Percentiles rank a stretch among this genome's conserved stretches.
Evolutionary conservation across 2,113 vertebrate genomes (phyloP).

Genomic region (Spheniscus mendiculus): DNA sequence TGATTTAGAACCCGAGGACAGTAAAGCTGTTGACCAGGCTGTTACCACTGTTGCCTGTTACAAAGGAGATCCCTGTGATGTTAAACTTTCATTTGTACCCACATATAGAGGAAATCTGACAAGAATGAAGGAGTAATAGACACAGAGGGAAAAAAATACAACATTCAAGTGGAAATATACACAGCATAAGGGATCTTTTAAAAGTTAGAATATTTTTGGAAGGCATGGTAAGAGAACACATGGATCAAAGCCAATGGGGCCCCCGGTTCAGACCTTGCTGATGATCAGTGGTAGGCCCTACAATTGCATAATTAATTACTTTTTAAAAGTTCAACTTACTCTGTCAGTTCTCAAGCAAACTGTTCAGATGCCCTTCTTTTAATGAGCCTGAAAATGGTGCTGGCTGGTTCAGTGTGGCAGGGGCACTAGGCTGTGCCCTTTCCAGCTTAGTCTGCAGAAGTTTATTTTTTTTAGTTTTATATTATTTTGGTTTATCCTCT

Average conservation of each 20-base stretch:
- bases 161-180: neutral
- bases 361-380: neutral
- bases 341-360: neutral
- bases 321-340: neutral
- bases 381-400: neutral
- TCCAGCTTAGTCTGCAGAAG: neutral
- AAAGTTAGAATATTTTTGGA: neutral
- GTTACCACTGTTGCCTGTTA: neutral
- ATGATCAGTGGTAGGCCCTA: neutral
- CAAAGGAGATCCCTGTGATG: neutral
- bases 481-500: neutral
- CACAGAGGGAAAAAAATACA: neutral
- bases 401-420: neutral
- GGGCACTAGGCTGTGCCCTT: neutral
- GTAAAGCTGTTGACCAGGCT: neutral
- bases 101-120: neutral
- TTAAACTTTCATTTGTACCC: neutral
- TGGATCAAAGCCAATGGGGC: neutral
- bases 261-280: neutral
- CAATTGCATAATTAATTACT: neutral
- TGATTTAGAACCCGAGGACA: neutral
- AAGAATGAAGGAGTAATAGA: neutral
- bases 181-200: neutral
- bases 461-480: neutral
- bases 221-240: neutral